A percentile compares a stretch with the other conserved stretches of the same genome.
These are phyloP conservation scores for Choloepus hoffmanni DNA, from an alignment of 2,113 vertebrate species.

Conservation along the genomic window DNA sequence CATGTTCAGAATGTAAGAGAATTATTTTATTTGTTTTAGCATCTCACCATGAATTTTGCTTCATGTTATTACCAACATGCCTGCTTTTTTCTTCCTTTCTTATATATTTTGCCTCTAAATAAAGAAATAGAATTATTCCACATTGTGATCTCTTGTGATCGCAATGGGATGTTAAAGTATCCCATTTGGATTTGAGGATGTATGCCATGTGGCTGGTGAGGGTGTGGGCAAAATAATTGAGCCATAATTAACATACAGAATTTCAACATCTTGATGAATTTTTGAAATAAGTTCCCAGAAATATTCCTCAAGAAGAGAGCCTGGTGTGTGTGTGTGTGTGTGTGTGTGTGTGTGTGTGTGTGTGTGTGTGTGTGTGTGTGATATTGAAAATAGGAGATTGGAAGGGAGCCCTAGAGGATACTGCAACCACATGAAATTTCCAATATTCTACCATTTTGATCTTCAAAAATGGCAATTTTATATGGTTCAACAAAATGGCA, in stretches of 20 bases:
- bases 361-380: not conserved
- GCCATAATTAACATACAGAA: not conserved
- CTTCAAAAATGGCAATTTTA: not conserved
- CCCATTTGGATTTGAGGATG: not conserved
- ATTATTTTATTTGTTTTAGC: not conserved
- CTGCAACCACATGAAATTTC: not conserved
- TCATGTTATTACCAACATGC: not conserved
- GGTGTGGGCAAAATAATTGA: not conserved
- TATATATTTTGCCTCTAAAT: not conserved
- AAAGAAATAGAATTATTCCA: not conserved
- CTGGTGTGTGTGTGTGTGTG: not conserved
- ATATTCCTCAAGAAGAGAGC: not conserved
- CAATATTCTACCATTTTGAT: too few species aligned
- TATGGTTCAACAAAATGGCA: not conserved
- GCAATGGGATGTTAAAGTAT: not conserved
- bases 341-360: not conserved
- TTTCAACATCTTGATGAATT: not conserved
- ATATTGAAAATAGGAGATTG: not conserved
- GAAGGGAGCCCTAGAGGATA: not conserved
- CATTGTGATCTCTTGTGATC: not conserved
- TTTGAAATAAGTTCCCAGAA: not conserved
- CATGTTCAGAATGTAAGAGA: not conserved
- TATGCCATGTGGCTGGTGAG: not conserved
- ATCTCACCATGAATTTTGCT: conserved; percentile 13
- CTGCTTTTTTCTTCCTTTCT: not conserved